These are phyloP conservation scores for Gyrodactylus salaris DNA, from an alignment of 1,140 invertebrate species.

Conservation along the genomic window DNA sequence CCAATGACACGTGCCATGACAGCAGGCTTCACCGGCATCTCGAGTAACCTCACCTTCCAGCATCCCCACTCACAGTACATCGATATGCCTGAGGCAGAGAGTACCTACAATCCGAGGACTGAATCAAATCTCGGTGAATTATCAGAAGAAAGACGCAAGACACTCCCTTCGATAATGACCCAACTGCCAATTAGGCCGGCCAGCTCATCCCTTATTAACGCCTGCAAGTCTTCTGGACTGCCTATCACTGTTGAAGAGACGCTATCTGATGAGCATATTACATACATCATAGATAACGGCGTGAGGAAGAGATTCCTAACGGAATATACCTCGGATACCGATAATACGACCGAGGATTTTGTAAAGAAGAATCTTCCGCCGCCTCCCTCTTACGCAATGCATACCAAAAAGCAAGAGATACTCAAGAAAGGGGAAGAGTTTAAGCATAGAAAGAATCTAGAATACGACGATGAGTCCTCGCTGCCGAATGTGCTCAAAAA, in stretches of 20 bases:
- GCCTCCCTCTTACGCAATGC: neutral
- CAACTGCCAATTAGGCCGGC: neutral
- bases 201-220: neutral
- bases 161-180: conserved; percentile 3
- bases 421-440: too few relatives aligned
- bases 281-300: conserved; percentile 6
- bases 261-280: too few relatives aligned
- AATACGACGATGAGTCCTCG: neutral
- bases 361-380: neutral
- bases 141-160: neutral
- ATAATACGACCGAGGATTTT: neutral
- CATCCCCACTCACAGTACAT: neutral
- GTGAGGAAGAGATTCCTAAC: conserved; percentile 4
- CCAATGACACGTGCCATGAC: neutral
- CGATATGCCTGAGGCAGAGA: neutral
- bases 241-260: neutral
- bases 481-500: neutral
- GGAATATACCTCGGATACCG: neutral
- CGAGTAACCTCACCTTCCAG: neutral
- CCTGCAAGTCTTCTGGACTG: neutral
- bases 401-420: neutral
- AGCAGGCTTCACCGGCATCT: neutral
- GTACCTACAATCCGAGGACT: neutral
- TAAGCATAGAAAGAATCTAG: too few relatives aligned
- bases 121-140: neutral